Evolutionary conservation across 2,797 vertebrate species (phyloP), one percentile per base, ranked within the genome.

Genomic region (Arrhamphus sclerolepis): DNA sequence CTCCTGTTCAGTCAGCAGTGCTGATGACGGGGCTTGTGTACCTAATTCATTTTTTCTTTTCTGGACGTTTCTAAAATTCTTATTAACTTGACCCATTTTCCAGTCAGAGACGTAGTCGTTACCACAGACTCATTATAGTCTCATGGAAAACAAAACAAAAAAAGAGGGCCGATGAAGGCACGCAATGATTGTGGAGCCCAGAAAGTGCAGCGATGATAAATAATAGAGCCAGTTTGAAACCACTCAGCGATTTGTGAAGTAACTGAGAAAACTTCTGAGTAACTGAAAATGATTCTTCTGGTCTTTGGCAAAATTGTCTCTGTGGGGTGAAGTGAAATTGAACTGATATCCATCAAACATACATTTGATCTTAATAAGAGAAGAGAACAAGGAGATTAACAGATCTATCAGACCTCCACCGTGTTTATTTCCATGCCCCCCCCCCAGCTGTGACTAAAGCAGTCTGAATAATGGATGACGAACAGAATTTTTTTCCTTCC

Each of bases 381-480:
- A 26, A 3, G 5, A 61, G 8, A 59, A 19, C 7, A 38, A n/a
- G 42, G 56, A 6, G 17, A 68, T 70, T 28, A 44, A 44, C 13
- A 46, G 16, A 67, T 39, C 57, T 39, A 46, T 44, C 31, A 56
- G 42, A 66, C 56, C 16, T 47, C 62, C 55, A 62, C 51, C 54
- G 46, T 62, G 63, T 77, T 70, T 66, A 59, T 51, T 56, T 70
- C 62, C 44, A 53, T 41, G 1, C 73, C 66, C 42, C 16, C 13
- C 66, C 73, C 70, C 75, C 56, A 7, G 50, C 65, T 80, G 78
- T 83, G 87, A 89, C 78, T 88, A 86, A 85, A 85, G 74, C 58
- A 69, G 61, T 75, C 71, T 85, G 83, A 89, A 87, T 89, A 88
- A 90, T 85, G 80, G 80, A 89, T 89, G 86, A 84, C 77, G 76